Percentiles rank a stretch among this genome's conserved stretches.
Evolutionary conservation across 2,113 vertebrate species (phyloP).

Genomic region (Xenopus tropicalis): UCB_Xtro_10.0 CM004444.2:84899501-84900000

Average conservation of each 20-base stretch:
- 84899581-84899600: conserved; percentile 95
- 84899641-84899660: conserved; percentile 62
- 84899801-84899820: no score
- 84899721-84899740: conserved; percentile 7
- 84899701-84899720: conserved; percentile 29
- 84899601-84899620: conserved; percentile 79
- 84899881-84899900: no score
- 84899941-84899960: no score
- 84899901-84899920: no score
- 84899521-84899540: conserved; percentile 64
- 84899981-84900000: no score
- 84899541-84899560: conserved; percentile 86
- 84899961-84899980: no score
- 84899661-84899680: conserved; percentile 58
- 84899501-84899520: conserved; percentile 75
- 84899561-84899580: conserved; percentile 79
- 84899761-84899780: no score
- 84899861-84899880: no score
- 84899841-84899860: no score
- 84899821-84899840: no score
- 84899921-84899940: no score
- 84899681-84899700: conserved; percentile 51
- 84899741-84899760: neutral
- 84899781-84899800: no score
- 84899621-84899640: conserved; percentile 87